phyloP scores from a whole-genome alignment of 2,113 vertebrate species.

The Paralichthys olivaceus region DNA sequence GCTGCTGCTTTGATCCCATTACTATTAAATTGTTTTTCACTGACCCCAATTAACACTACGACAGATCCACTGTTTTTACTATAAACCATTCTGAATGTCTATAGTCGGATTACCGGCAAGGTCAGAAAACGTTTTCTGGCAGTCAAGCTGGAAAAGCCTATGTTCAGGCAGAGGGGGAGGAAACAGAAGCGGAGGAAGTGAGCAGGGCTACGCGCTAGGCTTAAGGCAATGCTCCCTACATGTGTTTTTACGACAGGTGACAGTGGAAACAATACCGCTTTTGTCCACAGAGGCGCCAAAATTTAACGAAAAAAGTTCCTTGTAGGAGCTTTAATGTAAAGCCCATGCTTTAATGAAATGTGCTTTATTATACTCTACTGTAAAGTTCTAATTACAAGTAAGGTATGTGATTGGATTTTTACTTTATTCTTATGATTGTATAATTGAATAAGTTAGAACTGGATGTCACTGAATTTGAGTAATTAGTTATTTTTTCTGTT shows the following conservation, averaged over 20 bases:
- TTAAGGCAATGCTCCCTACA: no score
- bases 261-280: no score
- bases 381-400: not conserved
- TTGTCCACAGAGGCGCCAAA: no score
- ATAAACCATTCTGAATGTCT: not conserved
- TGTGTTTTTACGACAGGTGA: no score
- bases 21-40: constrained; percentile 30
- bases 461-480: not conserved
- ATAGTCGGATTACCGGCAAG: no score
- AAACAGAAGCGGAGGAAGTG: no score
- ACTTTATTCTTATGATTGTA: not conserved
- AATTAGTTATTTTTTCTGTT: not conserved
- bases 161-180: no score
- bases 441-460: not conserved
- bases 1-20: constrained; percentile 39
- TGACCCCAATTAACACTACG: constrained; percentile 48
- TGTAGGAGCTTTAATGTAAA: not conserved
- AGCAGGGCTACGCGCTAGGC: no score
- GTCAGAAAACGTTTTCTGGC: no score
- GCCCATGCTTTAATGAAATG: not conserved
- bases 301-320: no score
- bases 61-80: not conserved
- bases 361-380: not conserved
- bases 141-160: no score
- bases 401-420: not conserved